phyloP scores from a whole-genome alignment of 2,888 invertebrate species.

The Lomographa bimaculata region DNA sequence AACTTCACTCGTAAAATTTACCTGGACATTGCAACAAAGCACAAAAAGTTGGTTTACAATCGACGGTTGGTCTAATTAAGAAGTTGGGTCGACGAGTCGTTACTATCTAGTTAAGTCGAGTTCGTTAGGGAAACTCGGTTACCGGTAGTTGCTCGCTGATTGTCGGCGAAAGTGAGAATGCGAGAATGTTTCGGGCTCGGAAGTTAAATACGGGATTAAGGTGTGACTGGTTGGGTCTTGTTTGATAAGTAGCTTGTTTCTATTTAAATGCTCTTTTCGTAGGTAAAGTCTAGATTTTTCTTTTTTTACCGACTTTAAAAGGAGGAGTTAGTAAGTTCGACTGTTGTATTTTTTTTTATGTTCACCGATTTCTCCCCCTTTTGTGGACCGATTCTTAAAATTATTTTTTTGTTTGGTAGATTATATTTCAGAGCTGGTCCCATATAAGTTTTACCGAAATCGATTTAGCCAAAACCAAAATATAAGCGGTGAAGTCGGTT shows the following conservation, averaged over 20 bases:
- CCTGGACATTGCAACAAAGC: conserved; percentile 26
- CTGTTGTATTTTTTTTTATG: too few species aligned
- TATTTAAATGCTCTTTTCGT: too few species aligned
- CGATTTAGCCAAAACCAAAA: too few species aligned
- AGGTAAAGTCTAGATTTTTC: too few species aligned
- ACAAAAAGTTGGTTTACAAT: conserved; percentile 53
- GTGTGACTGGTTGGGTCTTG: conserved; percentile 8
- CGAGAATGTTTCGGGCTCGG: conserved; percentile 30
- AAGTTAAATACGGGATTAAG: conserved; percentile 31
- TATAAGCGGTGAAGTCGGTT: too few species aligned
- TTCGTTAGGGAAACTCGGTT: conserved; percentile 74
- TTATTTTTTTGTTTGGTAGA: too few species aligned
- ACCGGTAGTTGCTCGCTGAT: conserved; percentile 62
- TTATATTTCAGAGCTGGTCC: too few species aligned
- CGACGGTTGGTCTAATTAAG: conserved; percentile 65
- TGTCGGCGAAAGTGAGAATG: conserved; percentile 65
- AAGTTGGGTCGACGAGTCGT: conserved; percentile 62
- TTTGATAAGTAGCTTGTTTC: neutral
- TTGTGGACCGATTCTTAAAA: too few species aligned
- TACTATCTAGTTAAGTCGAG: conserved; percentile 69
- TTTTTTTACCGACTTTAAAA: too few species aligned
- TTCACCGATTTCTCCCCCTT: too few species aligned
- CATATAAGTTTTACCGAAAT: too few species aligned
- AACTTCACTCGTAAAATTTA: conserved; percentile 3
- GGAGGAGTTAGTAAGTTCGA: too few species aligned